Conservation (phyloP, 2,888 invertebrate species). For the Acleris laterana region DNA sequence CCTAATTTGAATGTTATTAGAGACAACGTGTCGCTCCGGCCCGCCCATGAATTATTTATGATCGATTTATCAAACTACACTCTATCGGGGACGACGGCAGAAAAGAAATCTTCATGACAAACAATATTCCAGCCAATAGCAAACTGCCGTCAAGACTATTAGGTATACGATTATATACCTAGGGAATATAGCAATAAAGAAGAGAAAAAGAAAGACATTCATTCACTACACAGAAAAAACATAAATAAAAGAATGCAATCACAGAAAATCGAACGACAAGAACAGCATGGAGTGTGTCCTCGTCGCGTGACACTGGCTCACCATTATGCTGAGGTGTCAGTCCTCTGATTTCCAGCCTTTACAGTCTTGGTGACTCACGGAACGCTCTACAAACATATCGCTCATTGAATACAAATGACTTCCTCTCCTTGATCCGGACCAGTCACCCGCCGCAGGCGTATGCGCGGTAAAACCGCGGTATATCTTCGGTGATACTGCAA, state of each 20-base stretch:
- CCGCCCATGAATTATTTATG: conserved; percentile 46
- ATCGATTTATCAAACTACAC: conserved; percentile 43
- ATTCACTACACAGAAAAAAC: no score
- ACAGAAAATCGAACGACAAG: no score
- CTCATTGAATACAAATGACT: conserved; percentile 37
- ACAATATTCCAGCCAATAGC: conserved; percentile 10
- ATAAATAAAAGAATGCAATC: no score
- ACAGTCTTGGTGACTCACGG: no score
- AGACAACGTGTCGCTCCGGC: conserved; percentile 26
- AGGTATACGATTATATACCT: neutral
- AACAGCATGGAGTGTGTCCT: no score
- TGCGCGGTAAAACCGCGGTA: neutral
- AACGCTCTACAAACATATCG: no score
- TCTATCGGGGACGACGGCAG: conserved; percentile 22
- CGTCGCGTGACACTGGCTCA: no score
- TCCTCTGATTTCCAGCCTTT: no score
- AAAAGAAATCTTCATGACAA: conserved; percentile 26
- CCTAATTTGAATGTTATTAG: conserved; percentile 38
- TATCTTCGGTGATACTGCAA: no score
- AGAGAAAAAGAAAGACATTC: no score
- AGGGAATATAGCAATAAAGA: no score
- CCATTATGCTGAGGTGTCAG: no score
- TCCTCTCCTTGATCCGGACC: conserved; percentile 34
- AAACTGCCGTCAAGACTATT: neutral
- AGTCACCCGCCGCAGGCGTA: conserved; percentile 13